Percentiles rank a stretch among this genome's conserved stretches.
Evolutionary conservation across 1,140 invertebrate species (phyloP).

Genomic region (Drosophila pseudoobscura): DNA sequence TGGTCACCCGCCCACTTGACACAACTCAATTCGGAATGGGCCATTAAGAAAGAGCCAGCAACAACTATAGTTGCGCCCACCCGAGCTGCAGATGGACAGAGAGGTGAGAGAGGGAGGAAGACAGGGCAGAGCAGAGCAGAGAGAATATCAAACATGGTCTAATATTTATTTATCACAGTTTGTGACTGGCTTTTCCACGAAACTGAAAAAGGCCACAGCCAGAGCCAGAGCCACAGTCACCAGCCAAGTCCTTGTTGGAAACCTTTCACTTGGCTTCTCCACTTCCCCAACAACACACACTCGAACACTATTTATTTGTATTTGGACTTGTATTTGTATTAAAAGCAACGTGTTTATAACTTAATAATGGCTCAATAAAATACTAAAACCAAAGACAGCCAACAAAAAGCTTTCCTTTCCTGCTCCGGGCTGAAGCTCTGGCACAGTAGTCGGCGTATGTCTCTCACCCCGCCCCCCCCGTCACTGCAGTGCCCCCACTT

Average conservation of each 20-base stretch:
- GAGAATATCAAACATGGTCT: constrained; percentile 69
- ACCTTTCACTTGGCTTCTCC: constrained; percentile 66
- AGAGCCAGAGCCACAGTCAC: too few species aligned
- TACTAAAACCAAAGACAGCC: constrained; percentile 41
- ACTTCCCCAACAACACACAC: constrained; percentile 31
- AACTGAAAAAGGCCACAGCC: constrained; percentile 14
- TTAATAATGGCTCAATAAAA: constrained; percentile 81
- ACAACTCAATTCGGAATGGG: constrained; percentile 76
- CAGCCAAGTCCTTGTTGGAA: constrained; percentile 48
- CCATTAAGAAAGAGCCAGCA: constrained; percentile 73
- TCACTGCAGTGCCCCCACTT: too few species aligned
- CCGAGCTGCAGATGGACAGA: not conserved
- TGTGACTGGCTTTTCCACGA: constrained; percentile 54
- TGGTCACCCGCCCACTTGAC: constrained; percentile 55
- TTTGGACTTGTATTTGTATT: constrained; percentile 79
- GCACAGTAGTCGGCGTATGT: constrained; percentile 4
- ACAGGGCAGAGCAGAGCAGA: constrained; percentile 22
- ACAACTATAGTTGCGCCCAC: constrained; percentile 16
- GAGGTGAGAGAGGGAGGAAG: constrained; percentile 3
- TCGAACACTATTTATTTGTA: constrained; percentile 68
- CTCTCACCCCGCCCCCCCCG: too few species aligned
- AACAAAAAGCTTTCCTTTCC: constrained; percentile 60
- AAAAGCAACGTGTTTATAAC: constrained; percentile 80
- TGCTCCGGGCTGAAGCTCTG: constrained; percentile 45
- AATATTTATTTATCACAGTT: constrained; percentile 78